Conservation (phyloP, 2,888 invertebrate species). For the Coronaproctus castanopsis region DNA sequence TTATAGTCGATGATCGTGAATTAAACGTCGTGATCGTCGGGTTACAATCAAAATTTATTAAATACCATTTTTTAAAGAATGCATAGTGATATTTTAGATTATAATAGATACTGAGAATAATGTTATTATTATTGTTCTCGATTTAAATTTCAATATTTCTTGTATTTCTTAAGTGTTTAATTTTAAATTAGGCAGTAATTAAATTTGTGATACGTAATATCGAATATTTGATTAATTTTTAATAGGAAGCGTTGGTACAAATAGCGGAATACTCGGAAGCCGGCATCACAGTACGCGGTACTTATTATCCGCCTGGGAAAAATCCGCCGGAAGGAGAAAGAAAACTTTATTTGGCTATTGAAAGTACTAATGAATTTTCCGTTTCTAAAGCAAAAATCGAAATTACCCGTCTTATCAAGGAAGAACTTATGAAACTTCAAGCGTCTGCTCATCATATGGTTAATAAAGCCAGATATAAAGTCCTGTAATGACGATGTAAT, state of each 20-base stretch:
- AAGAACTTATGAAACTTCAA: constrained; percentile 81
- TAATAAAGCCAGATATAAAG: constrained; percentile 31
- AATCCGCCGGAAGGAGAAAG: constrained; percentile 78
- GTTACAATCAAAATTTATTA: too few relatives aligned
- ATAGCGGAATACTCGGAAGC: constrained; percentile 99
- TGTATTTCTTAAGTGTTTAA: too few relatives aligned
- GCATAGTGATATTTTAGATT: too few relatives aligned
- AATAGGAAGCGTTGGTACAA: constrained; percentile 90
- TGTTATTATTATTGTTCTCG: too few relatives aligned
- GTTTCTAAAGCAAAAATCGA: constrained; percentile 92
- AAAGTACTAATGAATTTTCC: constrained; percentile 89
- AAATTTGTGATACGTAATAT: too few relatives aligned
- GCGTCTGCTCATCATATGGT: constrained; percentile 68
- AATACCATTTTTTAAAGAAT: too few relatives aligned
- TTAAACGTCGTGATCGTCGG: too few relatives aligned
- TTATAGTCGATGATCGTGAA: too few relatives aligned
- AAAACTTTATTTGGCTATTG: constrained; percentile 93
- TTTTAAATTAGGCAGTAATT: too few relatives aligned
- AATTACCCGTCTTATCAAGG: constrained; percentile 91
- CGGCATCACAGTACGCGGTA: constrained; percentile 95
- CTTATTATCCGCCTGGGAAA: constrained; percentile 77
- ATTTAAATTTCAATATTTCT: too few relatives aligned
- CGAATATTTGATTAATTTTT: too few relatives aligned
- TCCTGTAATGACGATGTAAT: constrained; percentile 16
- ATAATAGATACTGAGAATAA: too few relatives aligned